Base-by-base conservation (phyloP, 2,113 vertebrate genomes). In the Heteronetta atricapilla region DNA sequence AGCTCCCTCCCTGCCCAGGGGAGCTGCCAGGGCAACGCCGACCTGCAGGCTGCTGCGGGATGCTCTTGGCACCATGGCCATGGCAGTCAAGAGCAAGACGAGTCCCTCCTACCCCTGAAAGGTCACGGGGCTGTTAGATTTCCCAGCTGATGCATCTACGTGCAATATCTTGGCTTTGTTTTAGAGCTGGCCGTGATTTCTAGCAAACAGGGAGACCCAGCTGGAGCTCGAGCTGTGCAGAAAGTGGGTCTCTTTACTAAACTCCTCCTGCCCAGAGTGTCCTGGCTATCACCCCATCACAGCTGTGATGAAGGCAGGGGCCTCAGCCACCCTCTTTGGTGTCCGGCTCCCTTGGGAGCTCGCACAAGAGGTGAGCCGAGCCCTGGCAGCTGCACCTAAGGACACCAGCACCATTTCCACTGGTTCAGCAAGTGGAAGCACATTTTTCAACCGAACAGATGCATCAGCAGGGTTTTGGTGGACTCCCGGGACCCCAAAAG, bases 401-500 rank as follows among this genome's bases (percentile, higher is more conserved):
- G 33, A 86, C 50, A 56, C 44, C 72, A 36, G 72, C 64, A 93
- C 62, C 69, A 8, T 11, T 89, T 64, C 46, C 62, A 42, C 58
- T 82, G 6, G 1, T 42, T 68, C 48, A 13, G 14, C 29, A 70
- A 70, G 18, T 0, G 11, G 34, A 33, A 83, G 13, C 84, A 92
- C 70, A 58, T 4, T 72, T 62, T 67, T 48, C 81, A 92, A 60
- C 46, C 55, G 46, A 88, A 74, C 56, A 89, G 84, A 78, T 72
- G 78, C 13, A 3, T 68, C 82, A 94, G 82, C 73, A 82, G 53
- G 38, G 50, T 40, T 82, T 80, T 62, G 58, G 44, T 77, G 67
- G 62, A n/a, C 59, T 69, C 55, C 58, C 3, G 5, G 70, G 58
- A 89, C 6, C 4, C 26, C 1, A 0, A n/a, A 10, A 82, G 2